Evolutionary conservation across 1,140 invertebrate species (phyloP).

Genomic region (Dendroctonus valens): DNA sequence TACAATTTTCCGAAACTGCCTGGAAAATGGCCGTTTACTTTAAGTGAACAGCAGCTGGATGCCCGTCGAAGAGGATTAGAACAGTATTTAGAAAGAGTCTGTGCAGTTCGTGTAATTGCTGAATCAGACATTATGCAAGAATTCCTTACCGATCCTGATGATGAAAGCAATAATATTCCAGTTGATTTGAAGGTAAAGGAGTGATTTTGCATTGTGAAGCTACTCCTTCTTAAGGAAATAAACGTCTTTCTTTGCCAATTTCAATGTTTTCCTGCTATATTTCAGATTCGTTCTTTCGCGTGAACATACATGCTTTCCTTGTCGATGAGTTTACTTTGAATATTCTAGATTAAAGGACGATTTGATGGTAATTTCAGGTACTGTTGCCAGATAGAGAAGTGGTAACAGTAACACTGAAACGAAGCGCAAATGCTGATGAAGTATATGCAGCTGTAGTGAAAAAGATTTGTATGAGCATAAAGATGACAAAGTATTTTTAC

Average conservation of each 20-base stretch:
- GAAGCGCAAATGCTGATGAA: slow-evolving; percentile 86
- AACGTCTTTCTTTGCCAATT: no score
- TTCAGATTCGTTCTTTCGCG: no score
- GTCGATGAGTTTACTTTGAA: no score
- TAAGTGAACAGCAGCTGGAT: slow-evolving; percentile 96
- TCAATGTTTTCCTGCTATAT: no score
- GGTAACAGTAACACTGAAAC: slow-evolving; percentile 87
- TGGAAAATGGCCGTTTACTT: slow-evolving; percentile 96
- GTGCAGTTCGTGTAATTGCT: slow-evolving; percentile 95
- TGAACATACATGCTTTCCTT: no score
- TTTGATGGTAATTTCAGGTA: slow-evolving; percentile 43
- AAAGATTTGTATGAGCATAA: slow-evolving; percentile 78
- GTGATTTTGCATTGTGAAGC: neutral
- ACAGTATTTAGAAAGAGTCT: slow-evolving; percentile 97
- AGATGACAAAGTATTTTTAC: slow-evolving; percentile 89
- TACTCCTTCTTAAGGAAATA: slow-evolving; percentile 2
- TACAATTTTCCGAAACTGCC: slow-evolving; percentile 98
- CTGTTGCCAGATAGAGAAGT: slow-evolving; percentile 80
- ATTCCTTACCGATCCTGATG: slow-evolving; percentile 90
- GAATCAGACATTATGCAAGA: slow-evolving; percentile 97
- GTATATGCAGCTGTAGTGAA: slow-evolving; percentile 89
- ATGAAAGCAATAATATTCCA: slow-evolving; percentile 79
- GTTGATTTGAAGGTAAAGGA: slow-evolving; percentile 85
- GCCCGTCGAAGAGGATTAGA: slow-evolving; percentile 89
- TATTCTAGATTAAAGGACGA: neutral